Evolutionary conservation across 2,113 vertebrate species (phyloP).

Genomic region (Neodontobutis hainanensis): DNA sequence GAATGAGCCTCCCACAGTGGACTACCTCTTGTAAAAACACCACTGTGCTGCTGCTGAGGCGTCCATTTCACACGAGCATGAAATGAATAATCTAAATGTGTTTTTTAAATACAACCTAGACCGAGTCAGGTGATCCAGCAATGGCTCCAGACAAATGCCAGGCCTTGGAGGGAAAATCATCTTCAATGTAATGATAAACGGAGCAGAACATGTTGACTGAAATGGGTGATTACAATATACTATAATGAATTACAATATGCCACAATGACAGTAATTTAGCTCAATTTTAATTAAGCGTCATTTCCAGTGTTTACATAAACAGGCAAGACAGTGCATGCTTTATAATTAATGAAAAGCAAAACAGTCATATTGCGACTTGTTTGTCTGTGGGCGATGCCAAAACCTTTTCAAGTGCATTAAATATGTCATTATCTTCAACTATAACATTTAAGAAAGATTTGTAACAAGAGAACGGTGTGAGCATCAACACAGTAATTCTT

Average conservation of each 20-base stretch:
- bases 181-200: slow-evolving; percentile 48
- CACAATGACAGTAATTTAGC: slow-evolving; percentile 51
- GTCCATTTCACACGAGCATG: too few relatives aligned
- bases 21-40: slow-evolving; percentile 30
- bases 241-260: slow-evolving; percentile 57
- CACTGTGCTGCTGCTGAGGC: not conserved
- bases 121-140: slow-evolving; percentile 30
- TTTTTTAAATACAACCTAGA: not conserved
- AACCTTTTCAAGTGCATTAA: not conserved
- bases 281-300: slow-evolving; percentile 56
- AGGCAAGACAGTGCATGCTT: slow-evolving; percentile 39
- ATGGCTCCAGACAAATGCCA: slow-evolving; percentile 31
- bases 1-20: slow-evolving; percentile 67
- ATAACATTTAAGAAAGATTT: slow-evolving; percentile 4
- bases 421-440: slow-evolving; percentile 7
- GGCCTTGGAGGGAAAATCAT: slow-evolving; percentile 26
- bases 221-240: slow-evolving; percentile 40
- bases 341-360: slow-evolving; percentile 37
- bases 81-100: not conserved
- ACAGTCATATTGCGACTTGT: slow-evolving; percentile 18
- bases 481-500: not conserved
- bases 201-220: slow-evolving; percentile 39
- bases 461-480: not conserved
- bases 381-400: not conserved
- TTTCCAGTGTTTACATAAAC: slow-evolving; percentile 49